Evolutionary conservation across 2,888 invertebrate species (phyloP).

Genomic region (Autographa pulchrina): DNA sequence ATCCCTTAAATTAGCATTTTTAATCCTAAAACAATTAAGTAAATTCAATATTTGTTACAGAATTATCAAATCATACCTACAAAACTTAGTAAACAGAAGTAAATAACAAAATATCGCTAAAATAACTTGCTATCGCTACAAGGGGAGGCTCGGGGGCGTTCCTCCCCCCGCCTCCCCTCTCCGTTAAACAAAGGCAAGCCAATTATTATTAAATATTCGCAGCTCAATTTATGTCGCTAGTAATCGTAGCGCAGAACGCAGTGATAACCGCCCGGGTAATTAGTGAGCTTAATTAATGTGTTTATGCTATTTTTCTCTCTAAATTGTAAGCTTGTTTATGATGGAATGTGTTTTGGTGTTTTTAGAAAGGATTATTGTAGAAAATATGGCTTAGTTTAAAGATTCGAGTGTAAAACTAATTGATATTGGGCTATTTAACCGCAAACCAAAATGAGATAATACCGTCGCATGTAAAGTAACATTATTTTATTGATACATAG

Average conservation of each 20-base stretch:
- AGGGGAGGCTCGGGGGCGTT: slow-evolving; percentile 59
- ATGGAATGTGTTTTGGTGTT: background rate
- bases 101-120: background rate
- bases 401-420: too few relatives aligned
- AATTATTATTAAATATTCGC: slow-evolving; percentile 83
- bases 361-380: too few relatives aligned
- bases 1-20: too few relatives aligned
- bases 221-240: slow-evolving; percentile 70
- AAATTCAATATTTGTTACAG: background rate
- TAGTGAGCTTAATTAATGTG: slow-evolving; percentile 80
- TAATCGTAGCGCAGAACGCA: slow-evolving; percentile 72
- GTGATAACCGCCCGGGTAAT: slow-evolving; percentile 79
- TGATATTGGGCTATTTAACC: too few relatives aligned
- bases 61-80: background rate
- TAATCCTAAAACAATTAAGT: too few relatives aligned
- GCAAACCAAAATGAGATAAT: too few relatives aligned
- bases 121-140: slow-evolving; percentile 66
- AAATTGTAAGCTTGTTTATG: background rate
- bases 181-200: slow-evolving; percentile 87
- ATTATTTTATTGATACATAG: too few relatives aligned
- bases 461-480: too few relatives aligned
- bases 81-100: background rate
- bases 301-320: slow-evolving; percentile 50
- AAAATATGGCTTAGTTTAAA: too few relatives aligned
- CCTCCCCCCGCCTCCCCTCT: slow-evolving; percentile 63